These are phyloP conservation scores for Polyommatus icarus DNA, from an alignment of 2,888 invertebrate species.

Conservation along the genomic window DNA sequence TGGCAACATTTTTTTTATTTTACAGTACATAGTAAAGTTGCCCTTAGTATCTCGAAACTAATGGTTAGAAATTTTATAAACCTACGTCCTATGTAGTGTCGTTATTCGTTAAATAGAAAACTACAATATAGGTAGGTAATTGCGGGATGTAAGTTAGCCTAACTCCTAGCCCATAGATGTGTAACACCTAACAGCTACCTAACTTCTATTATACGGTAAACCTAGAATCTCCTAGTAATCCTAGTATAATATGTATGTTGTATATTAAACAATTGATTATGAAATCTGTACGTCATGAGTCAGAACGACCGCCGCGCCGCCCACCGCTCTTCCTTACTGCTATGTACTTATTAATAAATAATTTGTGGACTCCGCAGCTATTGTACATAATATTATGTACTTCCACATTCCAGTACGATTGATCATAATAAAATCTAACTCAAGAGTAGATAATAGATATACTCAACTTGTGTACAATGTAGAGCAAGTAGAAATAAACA, in stretches of 20 bases:
- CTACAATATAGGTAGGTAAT: too few species aligned
- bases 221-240: background rate
- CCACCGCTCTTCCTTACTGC: constrained; percentile 35
- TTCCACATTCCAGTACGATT: background rate
- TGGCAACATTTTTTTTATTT: too few species aligned
- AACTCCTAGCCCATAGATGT: too few species aligned
- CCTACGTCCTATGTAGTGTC: too few species aligned
- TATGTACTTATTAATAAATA: constrained; percentile 23
- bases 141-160: too few species aligned
- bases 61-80: too few species aligned
- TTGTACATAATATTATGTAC: background rate
- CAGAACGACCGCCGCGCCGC: constrained; percentile 41
- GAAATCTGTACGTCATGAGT: constrained; percentile 39
- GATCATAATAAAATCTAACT: background rate
- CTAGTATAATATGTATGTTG: background rate
- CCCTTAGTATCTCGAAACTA: too few species aligned
- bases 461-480: too few species aligned
- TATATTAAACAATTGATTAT: constrained; percentile 23
- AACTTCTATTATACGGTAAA: background rate
- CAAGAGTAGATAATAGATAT: background rate
- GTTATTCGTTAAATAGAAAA: too few species aligned
- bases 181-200: background rate
- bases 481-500: too few species aligned
- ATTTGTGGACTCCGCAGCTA: background rate
- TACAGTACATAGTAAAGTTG: too few species aligned